A percentile compares a stretch with the other conserved stretches of the same genome.
Conservation (phyloP, 2,113 vertebrate genomes). For the Aythya baeri region DNA sequence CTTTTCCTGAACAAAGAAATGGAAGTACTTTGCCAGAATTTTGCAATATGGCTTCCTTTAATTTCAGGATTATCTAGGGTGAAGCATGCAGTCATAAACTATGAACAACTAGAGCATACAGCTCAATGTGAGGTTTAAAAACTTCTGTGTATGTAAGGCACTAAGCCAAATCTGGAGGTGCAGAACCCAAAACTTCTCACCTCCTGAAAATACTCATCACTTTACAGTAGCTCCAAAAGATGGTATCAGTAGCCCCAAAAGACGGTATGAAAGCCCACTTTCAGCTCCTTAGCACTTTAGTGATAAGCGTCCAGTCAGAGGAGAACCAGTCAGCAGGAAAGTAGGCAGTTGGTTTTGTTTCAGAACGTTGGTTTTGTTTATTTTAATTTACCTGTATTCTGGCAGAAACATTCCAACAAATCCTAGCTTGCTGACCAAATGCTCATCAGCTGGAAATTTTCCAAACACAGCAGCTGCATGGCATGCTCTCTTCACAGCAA, state of each 20-base stretch:
- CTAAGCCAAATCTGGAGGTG: not conserved
- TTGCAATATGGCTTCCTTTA: not conserved
- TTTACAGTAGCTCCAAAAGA: not conserved
- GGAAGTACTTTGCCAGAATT: not conserved
- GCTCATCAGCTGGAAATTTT: conserved; percentile 37
- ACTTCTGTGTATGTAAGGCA: not conserved
- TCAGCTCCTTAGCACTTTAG: not conserved
- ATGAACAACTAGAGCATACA: not conserved
- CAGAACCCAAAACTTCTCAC: not conserved
- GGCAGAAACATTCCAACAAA: conserved; percentile 54
- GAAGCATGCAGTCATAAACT: not conserved
- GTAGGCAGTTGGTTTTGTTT: not conserved
- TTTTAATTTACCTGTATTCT: conserved; percentile 51
- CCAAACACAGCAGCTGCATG: conserved; percentile 56
- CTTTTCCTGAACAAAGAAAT: not conserved
- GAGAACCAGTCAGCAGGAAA: not conserved
- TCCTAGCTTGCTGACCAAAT: conserved; percentile 60
- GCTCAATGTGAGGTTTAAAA: not conserved
- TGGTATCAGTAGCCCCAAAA: not conserved
- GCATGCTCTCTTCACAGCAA: conserved; percentile 20
- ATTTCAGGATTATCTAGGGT: not conserved
- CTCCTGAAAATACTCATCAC: not conserved
- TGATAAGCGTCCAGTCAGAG: not conserved
- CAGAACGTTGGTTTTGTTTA: not conserved
- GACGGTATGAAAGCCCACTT: not conserved